Percentiles rank a stretch among this genome's conserved stretches.
phyloP scores from a whole-genome alignment of 2,113 vertebrate genomes.

The Pterocles orientalis region DNA sequence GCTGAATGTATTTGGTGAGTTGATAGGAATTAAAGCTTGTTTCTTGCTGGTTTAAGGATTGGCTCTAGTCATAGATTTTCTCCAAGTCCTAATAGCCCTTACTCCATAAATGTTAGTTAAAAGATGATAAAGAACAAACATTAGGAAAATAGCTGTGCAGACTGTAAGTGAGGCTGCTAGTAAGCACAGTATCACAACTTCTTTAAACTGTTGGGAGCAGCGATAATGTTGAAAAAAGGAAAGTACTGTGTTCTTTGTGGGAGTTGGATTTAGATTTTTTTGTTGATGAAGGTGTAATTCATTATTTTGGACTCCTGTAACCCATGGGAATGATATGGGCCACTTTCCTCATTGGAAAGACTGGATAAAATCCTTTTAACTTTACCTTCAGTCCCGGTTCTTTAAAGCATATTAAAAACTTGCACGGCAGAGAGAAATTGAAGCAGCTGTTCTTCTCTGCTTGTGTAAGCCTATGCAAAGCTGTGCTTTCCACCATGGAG shows the following conservation, averaged over 20 bases:
- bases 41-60: neutral
- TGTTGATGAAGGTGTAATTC: neutral
- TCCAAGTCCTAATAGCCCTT: neutral
- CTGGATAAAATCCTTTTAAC: neutral
- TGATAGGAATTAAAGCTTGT: neutral
- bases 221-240: neutral
- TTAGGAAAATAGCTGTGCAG: neutral
- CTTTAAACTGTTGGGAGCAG: neutral
- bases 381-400: neutral
- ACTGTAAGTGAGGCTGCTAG: neutral
- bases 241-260: neutral
- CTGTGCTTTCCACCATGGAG: neutral
- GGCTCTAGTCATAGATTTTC: neutral
- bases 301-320: neutral
- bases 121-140: neutral
- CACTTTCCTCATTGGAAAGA: neutral
- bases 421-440: neutral
- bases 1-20: neutral
- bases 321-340: neutral
- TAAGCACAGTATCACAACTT: neutral
- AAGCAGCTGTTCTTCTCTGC: neutral
- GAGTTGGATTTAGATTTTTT: neutral
- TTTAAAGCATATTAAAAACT: neutral
- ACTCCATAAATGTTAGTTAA: neutral
- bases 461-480: neutral